These are phyloP conservation scores for Acronicta leporina DNA, from an alignment of 2,888 invertebrate species.

Conservation along the genomic window DNA sequence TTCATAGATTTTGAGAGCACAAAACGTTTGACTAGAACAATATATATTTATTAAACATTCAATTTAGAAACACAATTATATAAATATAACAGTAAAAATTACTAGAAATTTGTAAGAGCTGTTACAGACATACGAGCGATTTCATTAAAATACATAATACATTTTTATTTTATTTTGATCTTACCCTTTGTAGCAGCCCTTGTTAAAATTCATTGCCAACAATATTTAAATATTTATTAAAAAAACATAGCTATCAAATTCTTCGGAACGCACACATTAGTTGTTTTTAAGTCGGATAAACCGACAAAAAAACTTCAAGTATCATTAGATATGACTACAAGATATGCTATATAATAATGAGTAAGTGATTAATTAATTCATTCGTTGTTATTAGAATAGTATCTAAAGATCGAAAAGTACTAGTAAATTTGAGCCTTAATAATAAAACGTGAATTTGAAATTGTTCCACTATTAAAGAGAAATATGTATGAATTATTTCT, in stretches of 20 bases:
- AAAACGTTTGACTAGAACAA: constrained; percentile 57
- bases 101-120: constrained; percentile 26
- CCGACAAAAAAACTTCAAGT: constrained; percentile 59
- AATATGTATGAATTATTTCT: constrained; percentile 70
- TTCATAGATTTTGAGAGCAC: constrained; percentile 57
- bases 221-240: constrained; percentile 25
- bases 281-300: constrained; percentile 44
- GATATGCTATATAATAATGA: constrained; percentile 82
- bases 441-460: constrained; percentile 66
- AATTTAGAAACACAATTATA: constrained; percentile 49
- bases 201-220: constrained; percentile 24
- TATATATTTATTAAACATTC: constrained; percentile 56
- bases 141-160: background rate
- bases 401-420: constrained; percentile 74
- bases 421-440: constrained; percentile 68
- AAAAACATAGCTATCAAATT: constrained; percentile 22
- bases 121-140: constrained; percentile 23
- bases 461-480: constrained; percentile 74
- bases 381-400: constrained; percentile 77
- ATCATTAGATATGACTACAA: constrained; percentile 81
- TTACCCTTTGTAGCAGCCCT: constrained; percentile 24
- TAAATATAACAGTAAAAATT: constrained; percentile 24
- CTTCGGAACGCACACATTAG: constrained; percentile 15
- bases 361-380: constrained; percentile 72
- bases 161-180: constrained; percentile 2